Evolutionary conservation across 2,888 invertebrate genomes (phyloP), one percentile per base, ranked within the genome.

Genomic region (Volucella inanis): DNA sequence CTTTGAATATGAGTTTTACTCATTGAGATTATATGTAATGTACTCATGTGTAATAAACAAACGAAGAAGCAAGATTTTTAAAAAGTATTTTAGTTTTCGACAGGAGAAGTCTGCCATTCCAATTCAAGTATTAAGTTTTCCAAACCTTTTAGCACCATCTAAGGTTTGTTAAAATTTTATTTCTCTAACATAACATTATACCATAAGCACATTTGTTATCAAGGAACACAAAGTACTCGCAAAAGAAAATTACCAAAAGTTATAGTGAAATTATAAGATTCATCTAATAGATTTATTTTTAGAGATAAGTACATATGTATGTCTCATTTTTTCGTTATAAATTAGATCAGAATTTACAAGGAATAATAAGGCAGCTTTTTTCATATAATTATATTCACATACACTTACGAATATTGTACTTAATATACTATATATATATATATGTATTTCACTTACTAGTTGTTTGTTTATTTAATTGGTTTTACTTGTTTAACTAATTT

Each of bases 331-430:
- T 85, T 88, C 88, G 72, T 88, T 88, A 84, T 81, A 88, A 89
- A 88, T 87, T 88, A 88, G 86, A 82, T 86, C 72, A 86, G 81
- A 87, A 89, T 89, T 90, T 90, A 91, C 90, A 90, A 90, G 90
- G 90, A 90, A 90, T 89, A 88, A 89, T 90, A 90, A 90, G 90
- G 90, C 90, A 90, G 90, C 90, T 88, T 89, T 89, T 89, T 87
- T 87, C 88, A 87, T 88, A 88, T 87, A 88, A 87, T 87, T 87
- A 87, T 88, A 88, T 88, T 87, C 88, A 88, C 87, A 88, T 87
- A 87, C 82, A 87, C 87, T 87, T 87, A 31, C 31, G 31, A 31
- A 6, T 31, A 64, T 70, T 81, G 82, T 86, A 55, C 64, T 78
- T 87, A 71, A 83, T 87, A 77, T 31, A 31, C 31, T 31, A 31